Evolutionary conservation across 2,888 invertebrate species (phyloP).

Genomic region (Agrotis exclamationis): DNA sequence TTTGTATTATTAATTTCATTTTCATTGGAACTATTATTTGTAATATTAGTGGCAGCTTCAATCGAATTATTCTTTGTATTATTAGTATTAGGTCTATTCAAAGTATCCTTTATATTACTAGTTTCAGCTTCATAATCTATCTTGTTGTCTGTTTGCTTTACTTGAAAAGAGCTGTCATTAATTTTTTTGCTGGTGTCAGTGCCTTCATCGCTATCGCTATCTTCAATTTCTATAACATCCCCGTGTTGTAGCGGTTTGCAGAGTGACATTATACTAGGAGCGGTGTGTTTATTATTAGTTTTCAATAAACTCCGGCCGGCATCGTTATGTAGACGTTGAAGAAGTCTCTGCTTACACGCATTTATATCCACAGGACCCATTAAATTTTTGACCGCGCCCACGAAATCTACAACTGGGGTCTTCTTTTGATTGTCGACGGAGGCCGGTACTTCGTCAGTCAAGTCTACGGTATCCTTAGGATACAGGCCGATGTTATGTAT

Average conservation of each 20-base stretch:
- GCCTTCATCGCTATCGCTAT: neutral
- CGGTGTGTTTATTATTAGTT: too few species aligned
- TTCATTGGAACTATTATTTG: too few species aligned
- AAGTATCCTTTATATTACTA: neutral
- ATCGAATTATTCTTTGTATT: too few species aligned
- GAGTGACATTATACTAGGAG: neutral
- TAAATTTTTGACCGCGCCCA: constrained; percentile 1
- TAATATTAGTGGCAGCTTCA: too few species aligned
- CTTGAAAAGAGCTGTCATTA: neutral
- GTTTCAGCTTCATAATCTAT: neutral
- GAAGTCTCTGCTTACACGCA: neutral
- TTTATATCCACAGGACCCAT: neutral
- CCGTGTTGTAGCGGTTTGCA: neutral
- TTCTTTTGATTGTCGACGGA: too few species aligned
- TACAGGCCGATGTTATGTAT: neutral
- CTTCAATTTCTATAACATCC: constrained; percentile 38
- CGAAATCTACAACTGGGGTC: neutral
- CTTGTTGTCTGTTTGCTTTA: neutral
- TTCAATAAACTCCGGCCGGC: neutral
- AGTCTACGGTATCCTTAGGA: constrained; percentile 15
- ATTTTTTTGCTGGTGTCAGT: neutral
- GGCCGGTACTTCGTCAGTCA: constrained; percentile 3
- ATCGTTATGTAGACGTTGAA: neutral
- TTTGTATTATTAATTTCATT: too few species aligned
- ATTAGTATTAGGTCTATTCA: too few species aligned